These are phyloP conservation scores for Dynastes maya DNA, from an alignment of 2,888 invertebrate species.

Conservation along the genomic window DNA sequence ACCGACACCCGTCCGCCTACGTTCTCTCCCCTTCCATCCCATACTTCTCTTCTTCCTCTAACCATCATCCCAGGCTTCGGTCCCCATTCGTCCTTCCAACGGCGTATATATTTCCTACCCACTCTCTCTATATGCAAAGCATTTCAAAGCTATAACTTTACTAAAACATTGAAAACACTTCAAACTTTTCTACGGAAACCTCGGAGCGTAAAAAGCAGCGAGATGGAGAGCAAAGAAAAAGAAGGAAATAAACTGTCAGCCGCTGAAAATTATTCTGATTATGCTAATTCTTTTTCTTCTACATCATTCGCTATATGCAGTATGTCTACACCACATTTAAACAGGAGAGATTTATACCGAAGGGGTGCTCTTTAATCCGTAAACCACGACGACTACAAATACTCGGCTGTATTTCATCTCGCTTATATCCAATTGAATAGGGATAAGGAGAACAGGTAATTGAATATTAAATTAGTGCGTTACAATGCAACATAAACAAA, in stretches of 20 bases:
- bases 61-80: slow-evolving; percentile 32
- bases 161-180: slow-evolving; percentile 70
- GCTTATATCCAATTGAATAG: neutral
- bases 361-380: slow-evolving; percentile 54
- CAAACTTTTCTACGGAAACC: slow-evolving; percentile 67
- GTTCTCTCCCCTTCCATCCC: slow-evolving; percentile 48
- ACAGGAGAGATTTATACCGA: slow-evolving; percentile 63
- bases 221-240: slow-evolving; percentile 71
- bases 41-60: slow-evolving; percentile 39
- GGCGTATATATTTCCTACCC: slow-evolving; percentile 56
- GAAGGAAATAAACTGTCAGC: slow-evolving; percentile 76
- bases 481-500: no score
- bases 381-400: slow-evolving; percentile 48
- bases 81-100: slow-evolving; percentile 48
- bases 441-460: slow-evolving; percentile 9
- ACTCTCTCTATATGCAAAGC: slow-evolving; percentile 70
- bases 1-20: slow-evolving; percentile 54
- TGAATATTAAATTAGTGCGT: neutral
- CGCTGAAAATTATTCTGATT: slow-evolving; percentile 78
- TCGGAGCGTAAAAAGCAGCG: slow-evolving; percentile 63
- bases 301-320: slow-evolving; percentile 65
- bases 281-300: slow-evolving; percentile 76
- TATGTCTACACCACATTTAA: slow-evolving; percentile 66
- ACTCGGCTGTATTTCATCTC: slow-evolving; percentile 44
- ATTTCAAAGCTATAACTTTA: slow-evolving; percentile 70